Percentiles rank a stretch among this genome's conserved stretches.
Evolutionary conservation across 1,140 invertebrate genomes (phyloP).

Genomic region (Belonocnema kinseyi): DNA sequence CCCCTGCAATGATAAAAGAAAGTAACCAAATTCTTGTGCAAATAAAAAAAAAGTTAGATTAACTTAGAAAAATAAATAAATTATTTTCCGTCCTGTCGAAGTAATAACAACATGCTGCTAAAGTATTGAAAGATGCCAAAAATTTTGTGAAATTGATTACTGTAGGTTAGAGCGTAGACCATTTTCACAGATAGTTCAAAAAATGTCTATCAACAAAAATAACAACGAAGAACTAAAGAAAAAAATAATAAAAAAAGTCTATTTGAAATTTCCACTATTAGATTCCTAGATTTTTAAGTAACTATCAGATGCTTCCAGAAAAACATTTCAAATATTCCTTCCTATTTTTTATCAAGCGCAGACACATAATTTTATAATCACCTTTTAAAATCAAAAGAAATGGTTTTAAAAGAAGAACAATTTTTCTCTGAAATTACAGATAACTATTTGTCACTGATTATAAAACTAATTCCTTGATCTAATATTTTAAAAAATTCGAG

Average conservation of each 20-base stretch:
- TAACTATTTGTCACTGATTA: neutral
- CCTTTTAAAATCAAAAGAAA: no score
- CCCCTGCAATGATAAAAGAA: slow-evolving; percentile 5
- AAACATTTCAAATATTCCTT: no score
- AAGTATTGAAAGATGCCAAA: slow-evolving; percentile 15
- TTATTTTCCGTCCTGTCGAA: slow-evolving; percentile 20
- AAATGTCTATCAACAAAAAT: neutral
- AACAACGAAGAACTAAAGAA: neutral
- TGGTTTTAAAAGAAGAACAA: no score
- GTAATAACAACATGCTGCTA: neutral
- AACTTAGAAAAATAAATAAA: slow-evolving; percentile 7
- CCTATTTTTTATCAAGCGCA: no score
- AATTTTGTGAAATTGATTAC: slow-evolving; percentile 6
- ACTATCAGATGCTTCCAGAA: no score
- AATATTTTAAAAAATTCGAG: neutral
- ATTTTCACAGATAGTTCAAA: slow-evolving; percentile 17
- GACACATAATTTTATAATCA: no score
- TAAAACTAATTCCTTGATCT: neutral
- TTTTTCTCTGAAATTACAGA: neutral
- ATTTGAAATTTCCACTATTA: no score
- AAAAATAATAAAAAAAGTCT: neutral
- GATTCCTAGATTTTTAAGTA: no score
- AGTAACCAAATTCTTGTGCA: slow-evolving; percentile 13
- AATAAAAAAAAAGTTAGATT: slow-evolving; percentile 1
- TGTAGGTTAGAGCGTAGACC: neutral